Evolutionary conservation across 2,797 vertebrate genomes (phyloP), one percentile per base, ranked within the genome.

Genomic region (Amblyopsis hoosieri): DNA sequence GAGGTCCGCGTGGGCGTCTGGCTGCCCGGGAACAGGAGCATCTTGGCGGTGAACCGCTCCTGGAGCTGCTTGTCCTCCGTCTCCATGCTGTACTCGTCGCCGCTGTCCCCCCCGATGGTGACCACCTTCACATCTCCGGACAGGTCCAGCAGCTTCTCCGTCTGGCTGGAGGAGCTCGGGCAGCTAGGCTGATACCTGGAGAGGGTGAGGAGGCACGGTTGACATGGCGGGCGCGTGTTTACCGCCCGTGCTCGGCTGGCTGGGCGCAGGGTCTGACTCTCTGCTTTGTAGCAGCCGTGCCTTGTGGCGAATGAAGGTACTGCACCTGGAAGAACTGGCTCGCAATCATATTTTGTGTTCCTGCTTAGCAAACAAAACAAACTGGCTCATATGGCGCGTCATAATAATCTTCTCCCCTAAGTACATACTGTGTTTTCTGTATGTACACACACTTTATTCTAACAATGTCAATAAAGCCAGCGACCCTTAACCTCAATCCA

Each of bases 151-250:
- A 95, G 92, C 75, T 96, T 96, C 82, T 93, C 81, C 3, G 80
- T 91, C 81, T 91, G 93, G 66, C 90, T 89, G 2, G 85, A 79
- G 0, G 90, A 92, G 58, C 51, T 86, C 60, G 93, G 80, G 49
- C 73, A 89, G 33, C 91, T 90, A 0, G 94, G 91, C 85, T 99
- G 97, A 87, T 98, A 98, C 84, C 97, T 99, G 79, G 2, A 1
- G 13, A 51, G 2, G 13, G 15, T 23, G 6, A 3, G 8, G 57
- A 4, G 3, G 14, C 2, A 3, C 17, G 1, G 31, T 13, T 12
- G 4, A 45, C 3, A 29, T 19, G 17, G 10, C 6, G 4, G 23
- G 19, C 19, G 3, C 1, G 52, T 31, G 12, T 33, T n/a, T 14
- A 52, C 50, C 50, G 6, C 50, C 15, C 12, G 50, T 8, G 23